Base-by-base conservation (phyloP, 2,888 invertebrate genomes). In the Dyspetes luteomarginatus region DNA sequence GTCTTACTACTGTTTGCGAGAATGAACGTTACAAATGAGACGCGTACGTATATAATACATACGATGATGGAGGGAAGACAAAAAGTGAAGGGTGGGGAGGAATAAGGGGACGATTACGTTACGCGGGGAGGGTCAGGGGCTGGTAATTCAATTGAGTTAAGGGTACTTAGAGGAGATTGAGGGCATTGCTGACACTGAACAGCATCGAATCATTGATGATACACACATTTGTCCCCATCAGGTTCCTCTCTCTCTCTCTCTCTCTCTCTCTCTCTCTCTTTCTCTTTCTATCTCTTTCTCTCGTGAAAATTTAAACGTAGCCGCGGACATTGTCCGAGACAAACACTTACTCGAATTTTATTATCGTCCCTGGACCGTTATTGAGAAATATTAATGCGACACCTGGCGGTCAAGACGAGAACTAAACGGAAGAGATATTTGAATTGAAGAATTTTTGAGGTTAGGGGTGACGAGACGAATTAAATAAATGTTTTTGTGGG, bases 121-220 rank as follows among this genome's bases (percentile, higher is more conserved):
- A 78, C 74, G 78, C 58, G 60, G 72, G 81, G 24, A 84, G 71
- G n/a, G n/a, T n/a, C n/a, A 22, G 62, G 67, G 52, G 55, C 67
- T 64, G 83, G 86, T 90, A 90, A 91, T 91, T 90, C 88, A 91
- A 91, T 91, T 91, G 89, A 89, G 90, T 90, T 90, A 90, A 90
- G 88, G 90, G 87, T 90, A 88, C 87, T 91, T 90, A 89, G 85
- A 83, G 85, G 79, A 85, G 91, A 91, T 91, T 91, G 89, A 87
- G 91, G 89, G 85, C 91, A 89, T 85, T 88, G 89, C 89, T 90
- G 90, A 90, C 90, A 89, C 86, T 77, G 81, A 81, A 58, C 41
- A 67, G 64, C 64, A 73, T 64, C 43, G 68, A 45, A 71, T 71
- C 65, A 52, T 52, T 58, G 9, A 12, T 36, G 36, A 36, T 56